A percentile compares a stretch with the other conserved stretches of the same genome.
Conservation (phyloP, 2,888 invertebrate genomes). For the Dendrolimus pini region DNA sequence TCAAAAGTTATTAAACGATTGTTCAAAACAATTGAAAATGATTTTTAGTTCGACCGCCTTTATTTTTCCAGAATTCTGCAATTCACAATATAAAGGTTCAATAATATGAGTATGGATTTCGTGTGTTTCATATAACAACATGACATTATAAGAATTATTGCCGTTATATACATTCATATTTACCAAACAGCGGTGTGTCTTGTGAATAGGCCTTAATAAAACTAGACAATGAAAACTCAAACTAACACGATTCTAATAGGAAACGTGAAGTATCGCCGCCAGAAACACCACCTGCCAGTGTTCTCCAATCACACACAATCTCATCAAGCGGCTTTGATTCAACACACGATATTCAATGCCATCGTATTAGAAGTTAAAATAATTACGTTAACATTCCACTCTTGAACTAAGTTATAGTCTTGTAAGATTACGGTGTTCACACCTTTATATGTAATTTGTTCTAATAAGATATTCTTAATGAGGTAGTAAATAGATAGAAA, state of each 20-base stretch:
- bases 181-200: background rate
- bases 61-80: no score
- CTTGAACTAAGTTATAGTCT: background rate
- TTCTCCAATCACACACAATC: constrained; percentile 32
- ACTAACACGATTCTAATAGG: constrained; percentile 60
- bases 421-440: background rate
- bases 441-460: background rate
- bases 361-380: background rate
- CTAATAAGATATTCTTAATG: background rate
- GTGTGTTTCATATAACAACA: no score
- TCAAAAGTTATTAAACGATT: no score
- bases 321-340: constrained; percentile 18
- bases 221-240: constrained; percentile 10
- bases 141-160: no score
- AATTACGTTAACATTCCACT: background rate
- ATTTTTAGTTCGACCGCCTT: no score
- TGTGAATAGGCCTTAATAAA: background rate
- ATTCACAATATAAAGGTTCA: no score
- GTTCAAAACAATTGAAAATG: no score
- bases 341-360: constrained; percentile 9
- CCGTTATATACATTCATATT: no score
- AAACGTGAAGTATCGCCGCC: constrained; percentile 42
- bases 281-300: constrained; percentile 43
- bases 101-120: no score
- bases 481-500: background rate